Conservation (phyloP, 2,888 invertebrate species). For the Molorchus minor region DNA sequence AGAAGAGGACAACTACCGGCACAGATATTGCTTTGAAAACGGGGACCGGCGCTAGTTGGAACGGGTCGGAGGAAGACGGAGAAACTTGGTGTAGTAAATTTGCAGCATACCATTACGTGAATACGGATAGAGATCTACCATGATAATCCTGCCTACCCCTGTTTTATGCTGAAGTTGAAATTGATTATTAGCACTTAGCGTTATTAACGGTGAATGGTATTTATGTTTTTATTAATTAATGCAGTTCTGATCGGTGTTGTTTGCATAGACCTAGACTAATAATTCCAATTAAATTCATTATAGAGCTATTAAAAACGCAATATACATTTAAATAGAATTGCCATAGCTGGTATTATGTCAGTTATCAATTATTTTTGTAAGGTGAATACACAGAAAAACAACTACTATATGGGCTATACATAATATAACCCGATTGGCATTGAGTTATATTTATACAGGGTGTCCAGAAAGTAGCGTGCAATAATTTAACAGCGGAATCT, state of each 20-base stretch:
- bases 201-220: conserved; percentile 22
- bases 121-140: conserved; percentile 37
- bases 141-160: conserved; percentile 38
- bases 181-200: conserved; percentile 41
- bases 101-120: conserved; percentile 41
- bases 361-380: too few species aligned
- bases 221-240: conserved; percentile 13
- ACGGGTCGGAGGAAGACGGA: conserved; percentile 25
- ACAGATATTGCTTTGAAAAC: conserved; percentile 38
- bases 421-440: too few species aligned
- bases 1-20: conserved; percentile 28
- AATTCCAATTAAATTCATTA: background rate
- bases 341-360: too few species aligned
- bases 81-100: conserved; percentile 32
- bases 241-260: background rate
- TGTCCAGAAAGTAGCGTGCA: too few species aligned
- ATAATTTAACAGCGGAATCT: too few species aligned
- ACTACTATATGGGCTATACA: too few species aligned
- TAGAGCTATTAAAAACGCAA: too few species aligned
- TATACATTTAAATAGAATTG: too few species aligned
- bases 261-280: background rate
- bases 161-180: conserved; percentile 42
- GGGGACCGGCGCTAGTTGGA: conserved; percentile 24
- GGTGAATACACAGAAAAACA: too few species aligned
- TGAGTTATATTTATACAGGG: too few species aligned